Evolutionary conservation across 1,140 invertebrate genomes (phyloP), one percentile per base, ranked within the genome.

Genomic region (Drosophila pseudoobscura): DNA sequence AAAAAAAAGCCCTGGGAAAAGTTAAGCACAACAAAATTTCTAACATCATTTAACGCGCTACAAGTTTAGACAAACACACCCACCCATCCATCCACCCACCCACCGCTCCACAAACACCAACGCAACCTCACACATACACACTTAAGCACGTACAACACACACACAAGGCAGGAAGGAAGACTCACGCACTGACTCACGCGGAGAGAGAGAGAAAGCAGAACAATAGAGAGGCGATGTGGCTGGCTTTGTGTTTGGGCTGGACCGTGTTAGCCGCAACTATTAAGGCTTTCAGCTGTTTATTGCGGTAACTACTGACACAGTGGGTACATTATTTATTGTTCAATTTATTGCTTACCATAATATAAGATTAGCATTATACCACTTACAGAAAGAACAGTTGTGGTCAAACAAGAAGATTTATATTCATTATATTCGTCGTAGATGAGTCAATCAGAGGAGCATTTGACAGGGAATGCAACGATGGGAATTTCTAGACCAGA

Each of bases 21-120:
- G 60, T 51, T 63, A 52, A 45, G 35, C 50, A 39, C 68, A 56
- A 64, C 50, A 72, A 56, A 73, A 65, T 55, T 69, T 46, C 65
- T 55, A 66, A 75, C 55, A 64, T 50, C 71, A 59, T 75, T 75
- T 68, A 75, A 75, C 46, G 49, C 60, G 71, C 60, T 72, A 58
- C 49, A 75, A 75, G 71, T 74, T 78, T 62, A 65, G 60, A 47
- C 70, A 75, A 62, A 70, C 68, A 56, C 29, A 31, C 7, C 29
- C 29, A 31, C 7, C 29, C 29, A 31, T 8, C 2, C 7, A 2
- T 41, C 39, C 44, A 45, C 47, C 59, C 43, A 39, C 56, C 44
- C 52, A 47, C 49, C 26, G 70, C 43, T 41, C 7, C 24, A 51
- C 66, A 44, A 47, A 55, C 46, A 29, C 52, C 47, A 29, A 64